Evolutionary conservation across 1,140 invertebrate species (phyloP), one percentile per base, ranked within the genome.

Genomic region (Tribolium castaneum): DNA sequence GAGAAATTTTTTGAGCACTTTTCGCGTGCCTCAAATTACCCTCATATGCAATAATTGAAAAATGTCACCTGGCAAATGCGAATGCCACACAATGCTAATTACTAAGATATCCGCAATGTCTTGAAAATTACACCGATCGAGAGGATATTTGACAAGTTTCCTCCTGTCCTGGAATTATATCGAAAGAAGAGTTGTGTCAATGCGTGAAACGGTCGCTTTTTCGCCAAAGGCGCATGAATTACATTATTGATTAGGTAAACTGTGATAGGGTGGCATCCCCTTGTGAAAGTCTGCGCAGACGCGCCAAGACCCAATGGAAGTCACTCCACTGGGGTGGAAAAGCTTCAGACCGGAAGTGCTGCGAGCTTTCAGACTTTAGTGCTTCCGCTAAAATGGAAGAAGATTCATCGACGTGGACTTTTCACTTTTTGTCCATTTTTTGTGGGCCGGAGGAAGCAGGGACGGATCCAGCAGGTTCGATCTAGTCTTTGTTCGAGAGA

Each of bases 311-410:
- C 81, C 81, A 82, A 82, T 82, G 70, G 70, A 62, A 79, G 54
- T 66, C 16, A 50, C 22, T 7, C 25, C 75, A 30, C 49, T 19
- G 34, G 81, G 79, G 81, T 80, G 76, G 78, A 78, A 79, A 81
- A 71, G 54, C 66, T 74, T 45, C 71, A 66, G 74, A 78, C 79
- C 81, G 81, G 81, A 82, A 82, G 66, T 59, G 49, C 66, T 56
- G 34, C 34, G 66, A 77, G 79, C 81, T 82, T 82, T 82, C 77
- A 82, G 79, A 76, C 81, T 66, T 75, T 79, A 80, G 81, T 82
- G 77, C 79, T 82, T 82, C 81, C 81, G 81, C 35, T 79, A 82
- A 82, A 82, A 82, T 82, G 81, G 80, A 82, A 82, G 81, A 77
- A 77, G 72, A 75, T 56, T 75, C 71, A 73, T 73, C 71, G 71